phyloP scores from a whole-genome alignment of 2,797 vertebrate genomes.

The Chloroceryle amazona region DNA sequence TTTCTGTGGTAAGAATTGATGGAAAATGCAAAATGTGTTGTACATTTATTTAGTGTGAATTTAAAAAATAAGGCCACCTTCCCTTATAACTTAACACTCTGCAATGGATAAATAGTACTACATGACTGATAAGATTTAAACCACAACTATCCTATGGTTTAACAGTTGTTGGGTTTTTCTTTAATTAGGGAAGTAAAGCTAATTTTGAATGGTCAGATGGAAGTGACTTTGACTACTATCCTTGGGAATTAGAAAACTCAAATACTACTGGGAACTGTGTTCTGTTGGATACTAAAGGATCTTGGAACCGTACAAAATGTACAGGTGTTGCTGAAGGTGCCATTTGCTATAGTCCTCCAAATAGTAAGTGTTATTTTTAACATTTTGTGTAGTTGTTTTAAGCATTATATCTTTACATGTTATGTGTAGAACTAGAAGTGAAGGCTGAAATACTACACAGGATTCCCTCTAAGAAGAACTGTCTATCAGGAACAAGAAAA shows the following conservation, averaged over 20 bases:
- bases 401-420: not conserved
- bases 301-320: constrained; percentile 86
- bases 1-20: not conserved
- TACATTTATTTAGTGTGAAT: not conserved
- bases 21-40: not conserved
- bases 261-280: constrained; percentile 83
- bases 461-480: not conserved
- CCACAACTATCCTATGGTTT: not conserved
- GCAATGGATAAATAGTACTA: not conserved
- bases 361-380: constrained; percentile 72
- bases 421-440: not conserved
- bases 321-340: constrained; percentile 84
- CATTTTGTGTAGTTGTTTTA: not conserved
- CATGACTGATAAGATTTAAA: not conserved
- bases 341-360: constrained; percentile 88
- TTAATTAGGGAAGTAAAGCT: constrained; percentile 80
- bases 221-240: constrained; percentile 80
- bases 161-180: not conserved
- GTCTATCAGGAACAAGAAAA: not conserved
- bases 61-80: not conserved
- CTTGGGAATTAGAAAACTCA: constrained; percentile 66
- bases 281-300: constrained; percentile 84
- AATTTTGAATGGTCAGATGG: constrained; percentile 95
- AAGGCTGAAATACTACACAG: not conserved
- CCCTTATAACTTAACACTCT: not conserved